Evolutionary conservation across 2,888 invertebrate species (phyloP).

Genomic region (Lasiommata megera): DNA sequence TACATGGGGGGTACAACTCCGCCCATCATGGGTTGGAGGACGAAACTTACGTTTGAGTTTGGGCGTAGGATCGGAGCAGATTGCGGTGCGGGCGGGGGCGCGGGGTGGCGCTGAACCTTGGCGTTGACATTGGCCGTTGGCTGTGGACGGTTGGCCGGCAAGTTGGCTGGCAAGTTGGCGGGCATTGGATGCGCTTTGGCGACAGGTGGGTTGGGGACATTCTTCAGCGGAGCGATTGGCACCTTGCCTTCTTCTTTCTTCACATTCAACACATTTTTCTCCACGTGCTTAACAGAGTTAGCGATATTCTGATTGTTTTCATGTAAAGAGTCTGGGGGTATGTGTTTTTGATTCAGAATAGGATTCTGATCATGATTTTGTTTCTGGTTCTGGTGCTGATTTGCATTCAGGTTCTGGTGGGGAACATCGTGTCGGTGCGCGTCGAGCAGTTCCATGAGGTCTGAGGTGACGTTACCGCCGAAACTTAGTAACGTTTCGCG

Average conservation of each 20-base stretch:
- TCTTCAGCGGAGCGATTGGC: constrained; percentile 36
- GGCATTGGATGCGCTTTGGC: constrained; percentile 49
- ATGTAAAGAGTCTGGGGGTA: constrained; percentile 21
- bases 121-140: constrained; percentile 25
- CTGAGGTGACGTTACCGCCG: constrained; percentile 63
- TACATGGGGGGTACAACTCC: constrained; percentile 52
- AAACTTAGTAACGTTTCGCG: constrained; percentile 72
- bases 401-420: background rate
- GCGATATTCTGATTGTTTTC: constrained; percentile 58
- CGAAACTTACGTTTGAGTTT: constrained; percentile 73
- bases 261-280: constrained; percentile 29
- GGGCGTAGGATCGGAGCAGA: constrained; percentile 40
- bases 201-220: constrained; percentile 39
- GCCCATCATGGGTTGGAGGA: constrained; percentile 60
- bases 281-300: constrained; percentile 41
- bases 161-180: constrained; percentile 36
- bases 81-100: constrained; percentile 33
- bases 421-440: constrained; percentile 35
- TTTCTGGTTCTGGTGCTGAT: background rate
- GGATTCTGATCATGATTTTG: background rate
- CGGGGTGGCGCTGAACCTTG: constrained; percentile 32
- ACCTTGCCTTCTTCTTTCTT: constrained; percentile 43
- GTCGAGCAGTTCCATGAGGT: constrained; percentile 57
- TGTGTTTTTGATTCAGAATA: background rate
- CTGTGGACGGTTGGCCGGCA: constrained; percentile 34